Evolutionary conservation across 2,888 invertebrate genomes (phyloP), one percentile per base, ranked within the genome.

Genomic region (Teleogryllus oceanicus): DNA sequence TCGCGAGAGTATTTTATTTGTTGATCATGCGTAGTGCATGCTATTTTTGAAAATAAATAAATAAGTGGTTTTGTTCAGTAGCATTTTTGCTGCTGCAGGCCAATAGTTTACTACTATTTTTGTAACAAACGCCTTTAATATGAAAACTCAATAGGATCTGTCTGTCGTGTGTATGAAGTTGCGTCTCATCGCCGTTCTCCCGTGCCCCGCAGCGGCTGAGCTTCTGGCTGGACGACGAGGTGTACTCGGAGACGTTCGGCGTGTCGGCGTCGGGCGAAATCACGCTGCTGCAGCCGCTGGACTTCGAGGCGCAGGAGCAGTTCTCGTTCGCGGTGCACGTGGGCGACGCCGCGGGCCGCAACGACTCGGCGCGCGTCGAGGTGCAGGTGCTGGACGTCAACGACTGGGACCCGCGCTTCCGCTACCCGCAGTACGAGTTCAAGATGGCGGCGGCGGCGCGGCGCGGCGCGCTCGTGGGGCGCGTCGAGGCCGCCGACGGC

Each of bases 351-450:
- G 87, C 88, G 2, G 37, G 37, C 37, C 87, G 95, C 94, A 96
- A 96, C 86, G 95, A 96, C 86, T 94, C 95, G 0, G 92, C 96
- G 0, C 90, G 92, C 11, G 92, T 96, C 4, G 93, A 94, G 84
- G 90, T 97, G 50, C 92, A 93, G 1, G 94, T 97, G 20, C 88
- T 92, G 84, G 94, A 96, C 86, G 94, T 96, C 12, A 97, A 97
- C 88, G 96, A 97, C 86, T 96, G 96, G 96, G 96, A 96, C 87
- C 97, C 97, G 0, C 90, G 95, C 80, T 97, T 97, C 88, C 91
- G 94, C 1, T 93, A 94, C 87, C 92, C 94, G 10, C 93, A 95
- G 86, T 97, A 96, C 87, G 95, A 96, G 88, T 96, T 97, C 87
- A 89, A 89, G 82, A 88, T 91, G 83, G 83, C 83, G 81, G 86